A percentile compares a stretch with the other conserved stretches of the same genome.
These are phyloP conservation scores for Lithobates pipiens DNA, from an alignment of 2,797 vertebrate species.

Conservation along the genomic window DNA sequence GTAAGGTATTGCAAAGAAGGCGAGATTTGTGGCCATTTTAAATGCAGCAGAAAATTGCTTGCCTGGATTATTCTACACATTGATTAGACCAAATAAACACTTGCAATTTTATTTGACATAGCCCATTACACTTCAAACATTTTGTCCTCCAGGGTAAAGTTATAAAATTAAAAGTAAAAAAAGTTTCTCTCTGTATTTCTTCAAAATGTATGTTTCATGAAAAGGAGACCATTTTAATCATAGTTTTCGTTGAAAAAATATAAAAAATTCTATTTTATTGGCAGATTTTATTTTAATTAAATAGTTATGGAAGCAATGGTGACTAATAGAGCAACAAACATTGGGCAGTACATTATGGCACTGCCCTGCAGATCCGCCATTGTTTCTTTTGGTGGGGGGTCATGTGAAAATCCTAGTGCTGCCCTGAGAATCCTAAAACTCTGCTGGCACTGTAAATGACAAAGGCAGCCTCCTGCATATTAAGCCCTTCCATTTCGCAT, in stretches of 20 bases:
- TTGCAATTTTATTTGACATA: conserved; percentile 6
- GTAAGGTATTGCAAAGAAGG: neutral
- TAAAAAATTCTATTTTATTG: too few species aligned
- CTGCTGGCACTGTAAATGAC: too few species aligned
- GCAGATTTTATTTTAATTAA: too few species aligned
- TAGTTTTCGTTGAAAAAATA: neutral
- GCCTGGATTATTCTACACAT: neutral
- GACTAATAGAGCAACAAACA: too few species aligned
- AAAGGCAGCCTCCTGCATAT: too few species aligned
- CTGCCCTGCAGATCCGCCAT: too few species aligned
- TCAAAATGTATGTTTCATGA: neutral
- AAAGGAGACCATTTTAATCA: neutral
- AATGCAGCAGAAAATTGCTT: conserved; percentile 10
- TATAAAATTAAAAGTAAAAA: neutral
- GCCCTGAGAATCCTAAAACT: too few species aligned
- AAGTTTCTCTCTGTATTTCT: neutral
- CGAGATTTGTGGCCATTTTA: neutral
- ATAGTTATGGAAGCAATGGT: too few species aligned
- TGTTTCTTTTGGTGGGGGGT: too few species aligned
- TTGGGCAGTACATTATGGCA: too few species aligned
- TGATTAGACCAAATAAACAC: neutral
- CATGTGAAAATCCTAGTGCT: too few species aligned
- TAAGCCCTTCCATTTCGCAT: too few species aligned
- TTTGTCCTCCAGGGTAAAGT: neutral
- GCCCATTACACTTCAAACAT: neutral